Conservation (phyloP, 64 coral and sea anemone species). For the Dendrophyllia cribrosa region DNA sequence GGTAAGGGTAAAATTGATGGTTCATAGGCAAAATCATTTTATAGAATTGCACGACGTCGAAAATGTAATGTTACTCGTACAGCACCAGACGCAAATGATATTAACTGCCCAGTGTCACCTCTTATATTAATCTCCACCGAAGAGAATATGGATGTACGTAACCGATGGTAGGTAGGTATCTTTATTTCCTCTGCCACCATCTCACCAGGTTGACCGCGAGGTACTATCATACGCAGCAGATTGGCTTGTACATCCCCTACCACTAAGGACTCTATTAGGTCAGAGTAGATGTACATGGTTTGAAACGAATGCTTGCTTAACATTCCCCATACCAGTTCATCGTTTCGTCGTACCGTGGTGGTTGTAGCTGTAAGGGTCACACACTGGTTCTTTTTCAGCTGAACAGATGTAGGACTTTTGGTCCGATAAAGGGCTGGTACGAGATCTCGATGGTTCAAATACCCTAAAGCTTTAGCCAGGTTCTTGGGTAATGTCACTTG, state of each 20-base stretch:
- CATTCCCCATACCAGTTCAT: conserved; percentile 21
- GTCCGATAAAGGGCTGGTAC: background rate
- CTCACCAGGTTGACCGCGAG: too few species aligned
- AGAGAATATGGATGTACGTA: too few species aligned
- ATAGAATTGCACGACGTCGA: too few species aligned
- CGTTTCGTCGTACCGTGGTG: background rate
- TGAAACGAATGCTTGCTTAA: background rate
- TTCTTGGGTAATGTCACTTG: conserved; percentile 4
- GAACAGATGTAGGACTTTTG: background rate
- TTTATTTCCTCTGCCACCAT: too few species aligned
- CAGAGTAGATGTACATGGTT: background rate
- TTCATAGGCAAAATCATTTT: too few species aligned
- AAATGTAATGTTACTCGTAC: too few species aligned
- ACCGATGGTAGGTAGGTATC: too few species aligned
- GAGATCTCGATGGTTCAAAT: background rate
- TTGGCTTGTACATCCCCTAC: background rate
- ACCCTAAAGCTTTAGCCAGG: background rate
- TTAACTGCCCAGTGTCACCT: too few species aligned
- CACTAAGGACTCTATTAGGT: background rate
- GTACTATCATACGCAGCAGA: background rate
- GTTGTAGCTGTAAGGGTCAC: background rate
- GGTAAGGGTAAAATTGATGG: too few species aligned
- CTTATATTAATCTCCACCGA: too few species aligned
- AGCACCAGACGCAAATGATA: too few species aligned
- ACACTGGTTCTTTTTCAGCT: background rate